These are phyloP conservation scores for Drosophila niveifrons DNA, from an alignment of 2,888 invertebrate species.

Conservation along the genomic window DNA sequence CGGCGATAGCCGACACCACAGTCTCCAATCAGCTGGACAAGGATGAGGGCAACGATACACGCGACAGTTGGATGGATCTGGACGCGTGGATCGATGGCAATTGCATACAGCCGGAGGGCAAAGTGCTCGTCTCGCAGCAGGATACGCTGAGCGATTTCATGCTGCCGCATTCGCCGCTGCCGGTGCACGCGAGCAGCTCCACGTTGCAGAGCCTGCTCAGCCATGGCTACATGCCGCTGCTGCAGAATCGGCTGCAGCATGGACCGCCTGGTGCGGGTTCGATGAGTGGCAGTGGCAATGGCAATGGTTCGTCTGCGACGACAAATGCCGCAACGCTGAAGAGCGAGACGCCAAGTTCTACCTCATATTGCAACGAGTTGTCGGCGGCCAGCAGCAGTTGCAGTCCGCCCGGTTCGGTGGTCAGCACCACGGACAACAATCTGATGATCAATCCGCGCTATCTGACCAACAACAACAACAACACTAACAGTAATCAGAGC, in stretches of 20 bases:
- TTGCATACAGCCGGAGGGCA: slow-evolving; percentile 90
- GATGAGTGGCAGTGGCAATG: neutral
- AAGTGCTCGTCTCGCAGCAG: slow-evolving; percentile 88
- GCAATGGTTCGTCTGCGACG: slow-evolving; percentile 29
- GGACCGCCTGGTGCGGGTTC: slow-evolving; percentile 86
- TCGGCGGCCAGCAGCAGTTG: slow-evolving; percentile 88
- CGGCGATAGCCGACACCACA: slow-evolving; percentile 95
- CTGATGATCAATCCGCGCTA: slow-evolving; percentile 89
- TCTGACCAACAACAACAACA: slow-evolving; percentile 82
- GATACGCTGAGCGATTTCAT: slow-evolving; percentile 90
- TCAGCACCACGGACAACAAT: slow-evolving; percentile 92
- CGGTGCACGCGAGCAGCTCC: slow-evolving; percentile 88
- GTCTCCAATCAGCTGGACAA: slow-evolving; percentile 90
- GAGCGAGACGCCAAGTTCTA: slow-evolving; percentile 90
- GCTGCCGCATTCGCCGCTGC: slow-evolving; percentile 88
- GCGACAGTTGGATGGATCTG: slow-evolving; percentile 95
- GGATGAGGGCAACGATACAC: slow-evolving; percentile 90
- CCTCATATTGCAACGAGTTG: slow-evolving; percentile 90
- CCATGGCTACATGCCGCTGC: slow-evolving; percentile 92
- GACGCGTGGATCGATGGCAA: slow-evolving; percentile 95
- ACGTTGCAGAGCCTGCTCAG: slow-evolving; percentile 92
- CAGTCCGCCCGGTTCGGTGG: slow-evolving; percentile 94
- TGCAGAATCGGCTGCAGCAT: slow-evolving; percentile 93
- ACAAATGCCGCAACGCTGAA: slow-evolving; percentile 85
- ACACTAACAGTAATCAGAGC: slow-evolving; percentile 81